A percentile compares a stretch with the other conserved stretches of the same genome.
These are phyloP conservation scores for Ennomos quercinarius DNA, from an alignment of 2,888 invertebrate species.

Conservation along the genomic window DNA sequence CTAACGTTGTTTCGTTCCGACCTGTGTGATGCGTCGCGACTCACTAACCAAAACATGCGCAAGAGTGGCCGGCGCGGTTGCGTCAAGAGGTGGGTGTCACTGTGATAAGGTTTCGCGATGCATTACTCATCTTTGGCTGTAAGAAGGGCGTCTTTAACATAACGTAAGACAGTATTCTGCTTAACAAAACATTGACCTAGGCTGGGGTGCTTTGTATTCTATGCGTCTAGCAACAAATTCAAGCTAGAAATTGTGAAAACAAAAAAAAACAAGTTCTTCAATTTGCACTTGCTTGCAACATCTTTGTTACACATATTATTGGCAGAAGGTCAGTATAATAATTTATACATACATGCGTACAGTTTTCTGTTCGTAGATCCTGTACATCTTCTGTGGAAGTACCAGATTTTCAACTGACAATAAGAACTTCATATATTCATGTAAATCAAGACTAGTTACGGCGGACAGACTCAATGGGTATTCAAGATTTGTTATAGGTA, in stretches of 20 bases:
- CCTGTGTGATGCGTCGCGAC: conserved; percentile 40
- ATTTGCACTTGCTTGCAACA: neutral
- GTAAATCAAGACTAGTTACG: neutral
- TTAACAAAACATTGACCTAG: conserved; percentile 5
- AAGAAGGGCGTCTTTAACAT: conserved; percentile 25
- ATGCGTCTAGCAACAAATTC: conserved; percentile 6
- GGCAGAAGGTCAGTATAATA: no score
- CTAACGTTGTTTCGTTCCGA: conserved; percentile 49
- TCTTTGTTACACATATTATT: no score
- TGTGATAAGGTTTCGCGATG: conserved; percentile 35
- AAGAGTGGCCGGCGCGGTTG: conserved; percentile 40
- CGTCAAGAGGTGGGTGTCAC: conserved; percentile 52
- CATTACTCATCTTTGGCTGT: conserved; percentile 34
- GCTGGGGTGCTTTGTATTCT: conserved; percentile 9
- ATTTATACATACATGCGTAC: no score
- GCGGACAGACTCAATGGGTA: neutral
- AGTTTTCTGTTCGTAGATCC: no score
- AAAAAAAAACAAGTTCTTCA: conserved; percentile 12
- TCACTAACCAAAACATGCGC: conserved; percentile 47
- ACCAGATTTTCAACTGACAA: no score
- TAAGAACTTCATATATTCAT: no score
- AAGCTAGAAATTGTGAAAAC: conserved; percentile 9
- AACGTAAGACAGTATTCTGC: conserved; percentile 7
- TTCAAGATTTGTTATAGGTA: no score
- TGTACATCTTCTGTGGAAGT: no score